Conservation (phyloP, 2,888 invertebrate species). For the Prostheceraeus crozeri region DNA sequence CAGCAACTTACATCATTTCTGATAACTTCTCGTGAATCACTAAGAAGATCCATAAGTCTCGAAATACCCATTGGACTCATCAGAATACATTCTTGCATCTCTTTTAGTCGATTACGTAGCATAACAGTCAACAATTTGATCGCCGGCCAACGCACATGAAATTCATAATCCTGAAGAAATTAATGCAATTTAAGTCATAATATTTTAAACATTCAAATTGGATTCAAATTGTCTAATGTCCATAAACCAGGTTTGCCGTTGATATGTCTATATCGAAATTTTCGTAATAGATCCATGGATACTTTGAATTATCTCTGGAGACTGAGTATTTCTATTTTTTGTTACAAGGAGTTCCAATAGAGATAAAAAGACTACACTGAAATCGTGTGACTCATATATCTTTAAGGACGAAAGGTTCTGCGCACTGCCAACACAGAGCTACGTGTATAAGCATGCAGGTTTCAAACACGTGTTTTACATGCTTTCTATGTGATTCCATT, state of each 20-base stretch:
- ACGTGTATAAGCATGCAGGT: too few relatives aligned
- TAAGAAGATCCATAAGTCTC: slow-evolving; percentile 87
- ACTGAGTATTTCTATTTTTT: too few relatives aligned
- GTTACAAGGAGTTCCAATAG: too few relatives aligned
- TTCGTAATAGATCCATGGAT: too few relatives aligned
- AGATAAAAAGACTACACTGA: too few relatives aligned
- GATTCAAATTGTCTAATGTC: not conserved
- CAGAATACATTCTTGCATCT: slow-evolving; percentile 60
- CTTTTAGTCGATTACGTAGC: slow-evolving; percentile 67
- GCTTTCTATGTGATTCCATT: too few relatives aligned
- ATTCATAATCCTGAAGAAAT: slow-evolving; percentile 73
- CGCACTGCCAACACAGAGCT: too few relatives aligned
- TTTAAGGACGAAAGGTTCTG: too few relatives aligned
- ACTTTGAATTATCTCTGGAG: too few relatives aligned
- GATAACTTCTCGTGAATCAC: slow-evolving; percentile 86
- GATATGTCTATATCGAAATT: too few relatives aligned
- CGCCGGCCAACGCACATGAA: slow-evolving; percentile 79
- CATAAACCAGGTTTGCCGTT: not conserved
- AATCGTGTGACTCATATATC: too few relatives aligned
- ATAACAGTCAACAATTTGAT: slow-evolving; percentile 80
- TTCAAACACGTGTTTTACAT: too few relatives aligned
- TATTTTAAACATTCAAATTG: not conserved
- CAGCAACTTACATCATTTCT: slow-evolving; percentile 72
- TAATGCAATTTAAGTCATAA: slow-evolving; percentile 9
- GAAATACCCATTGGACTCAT: slow-evolving; percentile 76